Conservation (phyloP, 2,113 vertebrate genomes). For the Brachionichthys hirsutus region DNA sequence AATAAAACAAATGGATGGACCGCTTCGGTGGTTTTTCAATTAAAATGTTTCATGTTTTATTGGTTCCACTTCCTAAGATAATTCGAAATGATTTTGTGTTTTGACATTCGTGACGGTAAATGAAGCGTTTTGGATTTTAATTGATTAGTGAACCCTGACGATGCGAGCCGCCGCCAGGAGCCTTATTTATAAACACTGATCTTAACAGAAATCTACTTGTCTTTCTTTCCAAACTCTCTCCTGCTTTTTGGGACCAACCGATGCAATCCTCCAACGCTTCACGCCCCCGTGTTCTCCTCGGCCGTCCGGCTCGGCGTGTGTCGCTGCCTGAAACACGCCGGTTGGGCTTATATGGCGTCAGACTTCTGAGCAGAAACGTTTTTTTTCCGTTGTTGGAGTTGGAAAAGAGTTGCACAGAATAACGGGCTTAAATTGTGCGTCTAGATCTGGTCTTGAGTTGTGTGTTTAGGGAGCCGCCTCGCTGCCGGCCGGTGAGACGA, state of each 20-base stretch:
- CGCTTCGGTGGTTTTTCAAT: no score
- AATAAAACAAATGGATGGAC: no score
- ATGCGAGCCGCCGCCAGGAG: no score
- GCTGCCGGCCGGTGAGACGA: not conserved
- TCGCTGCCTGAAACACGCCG: constrained; percentile 59
- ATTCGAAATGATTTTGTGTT: no score
- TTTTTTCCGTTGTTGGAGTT: no score
- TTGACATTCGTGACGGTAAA: no score
- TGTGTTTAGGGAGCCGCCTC: not conserved
- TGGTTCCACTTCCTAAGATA: no score
- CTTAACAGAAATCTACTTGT: constrained; percentile 4
- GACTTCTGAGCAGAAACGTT: no score
- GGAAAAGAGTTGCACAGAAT: not conserved
- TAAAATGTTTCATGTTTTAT: no score
- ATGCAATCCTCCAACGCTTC: constrained; percentile 71
- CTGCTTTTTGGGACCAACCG: constrained; percentile 70
- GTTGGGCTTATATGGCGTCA: constrained; percentile 30
- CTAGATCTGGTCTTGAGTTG: not conserved
- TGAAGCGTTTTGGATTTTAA: no score
- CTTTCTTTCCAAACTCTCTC: constrained; percentile 28
- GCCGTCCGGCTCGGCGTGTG: not conserved
- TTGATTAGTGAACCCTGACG: no score
- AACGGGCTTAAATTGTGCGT: not conserved
- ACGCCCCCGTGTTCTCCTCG: constrained; percentile 46
- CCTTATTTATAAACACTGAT: not conserved